These are phyloP conservation scores for Drosophila kanapiae DNA, from an alignment of 1,140 invertebrate genomes.

Conservation along the genomic window DNA sequence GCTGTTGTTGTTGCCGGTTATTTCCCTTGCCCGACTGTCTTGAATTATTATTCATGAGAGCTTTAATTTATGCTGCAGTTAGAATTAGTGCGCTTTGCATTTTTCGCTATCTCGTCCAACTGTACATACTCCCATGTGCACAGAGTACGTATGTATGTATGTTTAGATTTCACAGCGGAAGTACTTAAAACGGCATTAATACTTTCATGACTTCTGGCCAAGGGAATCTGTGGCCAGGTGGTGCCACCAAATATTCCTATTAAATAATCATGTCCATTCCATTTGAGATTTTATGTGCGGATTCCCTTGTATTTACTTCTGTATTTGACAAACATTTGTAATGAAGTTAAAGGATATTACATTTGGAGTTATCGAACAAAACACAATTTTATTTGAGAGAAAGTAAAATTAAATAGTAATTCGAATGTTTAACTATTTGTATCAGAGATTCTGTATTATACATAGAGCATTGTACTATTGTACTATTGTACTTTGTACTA, in stretches of 20 bases:
- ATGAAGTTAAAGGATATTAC: slow-evolving; percentile 48
- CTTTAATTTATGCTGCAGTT: slow-evolving; percentile 83
- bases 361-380: background rate
- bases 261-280: slow-evolving; percentile 68
- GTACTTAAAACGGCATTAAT: slow-evolving; percentile 81
- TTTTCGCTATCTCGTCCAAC: slow-evolving; percentile 57
- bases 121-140: slow-evolving; percentile 34
- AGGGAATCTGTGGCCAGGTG: slow-evolving; percentile 77
- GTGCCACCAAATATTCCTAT: slow-evolving; percentile 62
- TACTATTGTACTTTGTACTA: too few relatives aligned
- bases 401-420: background rate
- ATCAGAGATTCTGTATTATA: too few relatives aligned
- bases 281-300: slow-evolving; percentile 23
- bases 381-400: slow-evolving; percentile 12
- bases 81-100: slow-evolving; percentile 79
- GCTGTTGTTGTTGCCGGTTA: slow-evolving; percentile 27
- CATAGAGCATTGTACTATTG: too few relatives aligned
- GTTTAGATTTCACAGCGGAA: slow-evolving; percentile 76
- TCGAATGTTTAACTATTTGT: too few relatives aligned
- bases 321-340: slow-evolving; percentile 50
- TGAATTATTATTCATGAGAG: slow-evolving; percentile 82
- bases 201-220: slow-evolving; percentile 79
- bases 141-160: slow-evolving; percentile 23
- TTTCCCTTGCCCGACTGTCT: slow-evolving; percentile 63
- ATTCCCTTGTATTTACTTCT: slow-evolving; percentile 32